These are phyloP conservation scores for Bruchidius siliquastri DNA, from an alignment of 2,888 invertebrate species.

Conservation along the genomic window DNA sequence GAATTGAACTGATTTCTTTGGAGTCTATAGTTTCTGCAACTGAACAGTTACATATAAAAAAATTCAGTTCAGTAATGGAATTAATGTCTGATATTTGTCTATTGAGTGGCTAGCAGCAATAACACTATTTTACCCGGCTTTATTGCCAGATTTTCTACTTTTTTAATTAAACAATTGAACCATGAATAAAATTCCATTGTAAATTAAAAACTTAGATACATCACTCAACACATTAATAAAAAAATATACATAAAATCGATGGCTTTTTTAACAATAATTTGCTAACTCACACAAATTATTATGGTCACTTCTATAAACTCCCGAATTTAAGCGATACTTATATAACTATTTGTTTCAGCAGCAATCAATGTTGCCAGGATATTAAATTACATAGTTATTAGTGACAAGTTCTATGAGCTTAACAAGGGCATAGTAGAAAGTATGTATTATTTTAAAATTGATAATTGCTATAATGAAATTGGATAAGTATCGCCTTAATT, in stretches of 20 bases:
- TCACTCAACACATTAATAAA: background rate
- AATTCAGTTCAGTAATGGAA: no score
- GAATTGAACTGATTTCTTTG: no score
- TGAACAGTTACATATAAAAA: no score
- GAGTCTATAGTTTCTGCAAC: no score
- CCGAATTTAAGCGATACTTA: background rate
- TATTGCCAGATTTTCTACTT: no score
- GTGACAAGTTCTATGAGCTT: no score
- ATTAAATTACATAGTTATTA: no score
- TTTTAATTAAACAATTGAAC: background rate
- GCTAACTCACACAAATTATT: background rate
- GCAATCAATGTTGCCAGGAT: no score
- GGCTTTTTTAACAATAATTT: background rate
- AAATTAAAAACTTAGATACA: background rate
- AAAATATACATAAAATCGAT: background rate
- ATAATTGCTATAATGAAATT: background rate
- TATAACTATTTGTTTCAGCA: no score
- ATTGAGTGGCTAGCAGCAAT: background rate
- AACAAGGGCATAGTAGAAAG: no score
- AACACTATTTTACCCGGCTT: no score
- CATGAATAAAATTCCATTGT: background rate
- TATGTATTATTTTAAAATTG: background rate
- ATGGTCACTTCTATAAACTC: background rate
- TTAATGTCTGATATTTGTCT: no score
- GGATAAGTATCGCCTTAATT: background rate